phyloP scores from a whole-genome alignment of 2,888 invertebrate species.

The Cerceris ruficornis region DNA sequence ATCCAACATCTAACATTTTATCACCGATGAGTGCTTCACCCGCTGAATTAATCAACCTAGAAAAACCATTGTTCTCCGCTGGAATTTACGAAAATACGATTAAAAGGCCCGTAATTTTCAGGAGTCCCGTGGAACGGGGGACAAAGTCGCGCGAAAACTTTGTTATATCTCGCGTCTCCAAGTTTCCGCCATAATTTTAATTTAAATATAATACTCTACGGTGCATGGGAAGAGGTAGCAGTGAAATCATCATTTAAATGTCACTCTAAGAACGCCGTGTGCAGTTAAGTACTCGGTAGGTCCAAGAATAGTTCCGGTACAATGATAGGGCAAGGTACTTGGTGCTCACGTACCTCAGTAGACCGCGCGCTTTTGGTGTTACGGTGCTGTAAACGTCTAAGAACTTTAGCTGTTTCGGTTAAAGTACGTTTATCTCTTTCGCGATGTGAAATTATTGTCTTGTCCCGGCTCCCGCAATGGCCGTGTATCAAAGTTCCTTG shows the following conservation, averaged over 20 bases:
- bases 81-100: too few species aligned
- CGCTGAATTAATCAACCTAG: too few species aligned
- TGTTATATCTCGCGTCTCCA: too few species aligned
- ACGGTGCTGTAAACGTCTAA: slow-evolving; percentile 51
- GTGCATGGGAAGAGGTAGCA: neutral
- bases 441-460: slow-evolving; percentile 48
- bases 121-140: too few species aligned
- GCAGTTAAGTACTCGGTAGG: slow-evolving; percentile 45
- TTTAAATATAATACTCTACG: neutral
- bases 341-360: slow-evolving; percentile 38
- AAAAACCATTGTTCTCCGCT: too few species aligned
- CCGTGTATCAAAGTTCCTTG: neutral
- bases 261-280: slow-evolving; percentile 45
- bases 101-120: too few species aligned
- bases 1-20: too few species aligned
- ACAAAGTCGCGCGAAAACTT: too few species aligned
- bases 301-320: slow-evolving; percentile 46
- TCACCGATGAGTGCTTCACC: too few species aligned
- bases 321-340: slow-evolving; percentile 37
- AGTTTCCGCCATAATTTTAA: neutral
- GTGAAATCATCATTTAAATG: slow-evolving; percentile 39
- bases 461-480: slow-evolving; percentile 1
- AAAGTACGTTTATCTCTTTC: slow-evolving; percentile 35
- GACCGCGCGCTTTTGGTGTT: slow-evolving; percentile 46
- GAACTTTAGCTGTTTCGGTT: slow-evolving; percentile 53